Conservation (phyloP, 2,888 invertebrate species). For the Leptopilina myrica region DNA sequence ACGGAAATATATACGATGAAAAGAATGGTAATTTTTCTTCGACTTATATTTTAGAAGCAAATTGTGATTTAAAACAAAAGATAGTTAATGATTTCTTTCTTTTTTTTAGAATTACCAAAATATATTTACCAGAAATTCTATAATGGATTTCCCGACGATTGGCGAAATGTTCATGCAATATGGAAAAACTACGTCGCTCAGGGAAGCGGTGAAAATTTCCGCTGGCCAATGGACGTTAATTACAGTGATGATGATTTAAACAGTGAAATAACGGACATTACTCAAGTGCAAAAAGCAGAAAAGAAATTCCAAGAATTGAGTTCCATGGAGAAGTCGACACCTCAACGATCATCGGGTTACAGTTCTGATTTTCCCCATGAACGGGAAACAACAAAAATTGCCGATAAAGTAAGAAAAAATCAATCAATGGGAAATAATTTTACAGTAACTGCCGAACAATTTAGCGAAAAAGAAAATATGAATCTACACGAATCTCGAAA, state of each 20-base stretch:
- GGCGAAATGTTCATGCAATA: constrained; percentile 69
- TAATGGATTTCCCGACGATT: constrained; percentile 74
- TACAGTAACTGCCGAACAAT: not conserved
- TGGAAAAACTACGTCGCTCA: constrained; percentile 66
- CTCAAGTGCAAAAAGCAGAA: constrained; percentile 32
- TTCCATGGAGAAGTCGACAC: not conserved
- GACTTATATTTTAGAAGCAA: too few species aligned
- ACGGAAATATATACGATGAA: constrained; percentile 67
- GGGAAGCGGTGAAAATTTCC: constrained; percentile 63
- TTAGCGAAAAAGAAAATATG: not conserved
- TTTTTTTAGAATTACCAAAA: constrained; percentile 66
- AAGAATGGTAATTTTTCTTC: constrained; percentile 59
- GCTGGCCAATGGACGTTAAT: constrained; percentile 70
- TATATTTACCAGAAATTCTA: constrained; percentile 70
- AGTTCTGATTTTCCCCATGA: constrained; percentile 36
- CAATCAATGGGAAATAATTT: not conserved
- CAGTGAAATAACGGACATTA: constrained; percentile 65
- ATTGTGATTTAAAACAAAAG: too few species aligned
- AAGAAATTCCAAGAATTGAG: not conserved
- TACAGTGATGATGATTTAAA: constrained; percentile 71
- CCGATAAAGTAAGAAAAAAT: not conserved
- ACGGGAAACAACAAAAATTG: constrained; percentile 1
- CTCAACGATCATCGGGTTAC: constrained; percentile 29
- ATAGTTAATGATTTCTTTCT: not conserved
- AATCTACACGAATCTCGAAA: not conserved